Evolutionary conservation across 2,113 vertebrate species (phyloP), one percentile per base, ranked within the genome.

Genomic region (Toxotes chatareus): DNA sequence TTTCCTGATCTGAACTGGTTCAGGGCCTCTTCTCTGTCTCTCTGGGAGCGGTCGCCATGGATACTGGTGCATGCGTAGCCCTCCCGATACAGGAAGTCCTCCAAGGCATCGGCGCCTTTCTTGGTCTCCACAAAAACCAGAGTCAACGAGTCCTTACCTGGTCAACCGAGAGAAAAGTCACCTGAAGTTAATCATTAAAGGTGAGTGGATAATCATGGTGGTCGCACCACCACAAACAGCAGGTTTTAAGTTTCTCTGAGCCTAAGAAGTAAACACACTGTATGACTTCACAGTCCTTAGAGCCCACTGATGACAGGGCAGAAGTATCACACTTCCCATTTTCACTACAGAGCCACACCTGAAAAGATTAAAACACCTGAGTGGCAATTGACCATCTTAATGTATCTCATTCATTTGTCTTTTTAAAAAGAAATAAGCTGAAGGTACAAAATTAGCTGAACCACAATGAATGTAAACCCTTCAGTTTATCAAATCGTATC

Each of bases 51-150:
- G 91, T 99, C 98, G 10, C 98, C 98, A 0, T 99, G 98, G 90
- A 99, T 99, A 88, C 98, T 99, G 85, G 98, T 99, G 78, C 97
- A 99, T 86, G 97, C 97, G 57, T 99, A 99, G 21, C 98, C 98
- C 89, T 99, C 98, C 4, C 96, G 96, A 78, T 97, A 99, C 65
- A 99, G 88, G 94, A 99, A 99, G 93, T 98, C 97, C 83, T 99
- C 98, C 49, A 99, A 90, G 77, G 97, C 96, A 70, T 99, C 98
- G 0, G 98, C 98, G 4, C 98, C 98, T 82, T 99, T 99, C 91
- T 99, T 99, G 76, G 98, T 99, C 93, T 99, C 98, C 94, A 99
- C 98, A 0, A 99, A 99, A 72, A 99, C 98, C 91, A 99, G 90
- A 4, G 98, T 99, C 91, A 99, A 85, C 2, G 97, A 99, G 87